Evolutionary conservation across 2,113 vertebrate species (phyloP).

Genomic region (Poeciliopsis occidentalis): DNA sequence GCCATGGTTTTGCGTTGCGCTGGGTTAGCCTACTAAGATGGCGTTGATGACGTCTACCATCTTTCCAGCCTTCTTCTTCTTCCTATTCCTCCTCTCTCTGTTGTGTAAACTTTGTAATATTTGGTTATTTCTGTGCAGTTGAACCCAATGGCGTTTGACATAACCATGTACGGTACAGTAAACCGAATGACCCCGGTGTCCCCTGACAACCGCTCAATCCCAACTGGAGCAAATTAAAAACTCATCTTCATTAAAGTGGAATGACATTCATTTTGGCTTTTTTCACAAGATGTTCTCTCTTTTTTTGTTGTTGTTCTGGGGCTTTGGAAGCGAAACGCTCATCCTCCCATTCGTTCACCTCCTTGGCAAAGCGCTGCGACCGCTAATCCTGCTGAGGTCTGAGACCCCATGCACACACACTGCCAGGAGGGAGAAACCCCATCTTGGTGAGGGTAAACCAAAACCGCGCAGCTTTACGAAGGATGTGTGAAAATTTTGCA

Average conservation of each 20-base stretch:
- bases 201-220: background rate
- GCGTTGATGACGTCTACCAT: no score
- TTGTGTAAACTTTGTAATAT: background rate
- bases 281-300: background rate
- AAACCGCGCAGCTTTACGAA: conserved; percentile 55
- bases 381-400: conserved; percentile 55
- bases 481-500: conserved; percentile 61
- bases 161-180: background rate
- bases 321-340: conserved; percentile 26
- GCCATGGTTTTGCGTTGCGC: no score
- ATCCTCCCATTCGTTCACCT: conserved; percentile 42
- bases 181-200: background rate
- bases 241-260: background rate
- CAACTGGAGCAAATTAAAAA: background rate
- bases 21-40: no score
- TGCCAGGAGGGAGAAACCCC: conserved; percentile 46
- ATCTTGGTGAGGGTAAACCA: conserved; percentile 37
- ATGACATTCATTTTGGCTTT: background rate
- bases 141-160: background rate
- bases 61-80: background rate
- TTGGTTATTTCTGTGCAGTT: background rate
- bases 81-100: background rate
- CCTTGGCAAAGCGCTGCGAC: conserved; percentile 45
- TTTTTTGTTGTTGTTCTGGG: background rate
- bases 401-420: conserved; percentile 41